phyloP scores from a whole-genome alignment of 2,888 invertebrate genomes.

The Phasia obesa region DNA sequence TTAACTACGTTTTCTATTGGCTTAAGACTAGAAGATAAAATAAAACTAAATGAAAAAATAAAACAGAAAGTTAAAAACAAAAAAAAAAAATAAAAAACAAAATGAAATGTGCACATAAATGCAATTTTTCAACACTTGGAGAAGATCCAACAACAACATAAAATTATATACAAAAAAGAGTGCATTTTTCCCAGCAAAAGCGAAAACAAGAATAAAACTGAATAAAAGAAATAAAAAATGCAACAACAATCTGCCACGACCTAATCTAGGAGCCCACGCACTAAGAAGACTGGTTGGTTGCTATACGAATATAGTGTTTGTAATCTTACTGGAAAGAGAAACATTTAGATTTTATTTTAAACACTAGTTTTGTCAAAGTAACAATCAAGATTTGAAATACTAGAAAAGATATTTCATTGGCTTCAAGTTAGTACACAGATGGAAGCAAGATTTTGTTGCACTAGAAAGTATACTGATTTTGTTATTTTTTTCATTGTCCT shows the following conservation, averaged over 20 bases:
- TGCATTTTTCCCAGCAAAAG: conserved; percentile 55
- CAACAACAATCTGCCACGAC: conserved; percentile 27
- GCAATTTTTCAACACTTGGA: conserved; percentile 76
- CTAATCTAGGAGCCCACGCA: conserved; percentile 60
- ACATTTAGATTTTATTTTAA: neutral
- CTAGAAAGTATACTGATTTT: too few species aligned
- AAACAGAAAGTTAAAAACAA: conserved; percentile 2
- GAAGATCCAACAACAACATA: conserved; percentile 55
- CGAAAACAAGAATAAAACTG: neutral
- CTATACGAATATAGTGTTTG: conserved; percentile 10
- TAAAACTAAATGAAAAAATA: conserved; percentile 22
- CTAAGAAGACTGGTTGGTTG: conserved; percentile 25
- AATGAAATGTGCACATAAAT: conserved; percentile 80
- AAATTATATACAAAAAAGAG: conserved; percentile 45
- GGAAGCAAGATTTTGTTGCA: too few species aligned
- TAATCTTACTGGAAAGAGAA: conserved; percentile 15
- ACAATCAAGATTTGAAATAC: neutral
- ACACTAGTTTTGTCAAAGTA: neutral
- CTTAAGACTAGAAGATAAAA: conserved; percentile 59
- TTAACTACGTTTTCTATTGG: conserved; percentile 70
- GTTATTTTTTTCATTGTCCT: too few species aligned
- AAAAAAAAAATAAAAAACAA: conserved; percentile 69
- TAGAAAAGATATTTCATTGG: too few species aligned
- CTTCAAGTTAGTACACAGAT: too few species aligned
- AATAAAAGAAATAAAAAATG: conserved; percentile 16